phyloP scores from a whole-genome alignment of 2,888 invertebrate species.

The Deilephila porcellus region DNA sequence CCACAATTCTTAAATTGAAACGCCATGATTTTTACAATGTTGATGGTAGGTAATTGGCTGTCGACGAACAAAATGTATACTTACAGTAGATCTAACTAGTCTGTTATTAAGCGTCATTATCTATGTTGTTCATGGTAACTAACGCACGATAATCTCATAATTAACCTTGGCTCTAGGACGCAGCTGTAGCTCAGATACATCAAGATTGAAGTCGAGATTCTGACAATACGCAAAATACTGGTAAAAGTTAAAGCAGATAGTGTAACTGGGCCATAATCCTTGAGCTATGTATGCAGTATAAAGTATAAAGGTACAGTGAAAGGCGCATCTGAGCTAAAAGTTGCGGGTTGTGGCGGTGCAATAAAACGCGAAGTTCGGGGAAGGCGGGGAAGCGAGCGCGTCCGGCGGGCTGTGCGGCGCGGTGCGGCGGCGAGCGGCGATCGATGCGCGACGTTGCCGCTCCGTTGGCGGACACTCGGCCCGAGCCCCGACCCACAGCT shows the following conservation, averaged over 20 bases:
- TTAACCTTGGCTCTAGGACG: neutral
- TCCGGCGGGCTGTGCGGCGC: constrained; percentile 8
- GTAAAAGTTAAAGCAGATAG: too few species aligned
- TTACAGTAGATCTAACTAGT: neutral
- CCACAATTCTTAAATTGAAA: neutral
- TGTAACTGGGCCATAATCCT: constrained; percentile 2
- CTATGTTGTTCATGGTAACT: too few species aligned
- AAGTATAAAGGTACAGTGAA: neutral
- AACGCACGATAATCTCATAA: neutral
- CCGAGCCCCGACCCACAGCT: constrained; percentile 25
- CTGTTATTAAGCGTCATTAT: constrained; percentile 1
- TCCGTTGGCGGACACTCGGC: constrained; percentile 42
- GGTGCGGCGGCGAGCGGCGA: constrained; percentile 41
- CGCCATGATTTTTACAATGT: neutral
- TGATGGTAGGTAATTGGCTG: neutral
- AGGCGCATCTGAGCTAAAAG: constrained; percentile 22
- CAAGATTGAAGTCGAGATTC: neutral
- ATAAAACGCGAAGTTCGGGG: constrained; percentile 25
- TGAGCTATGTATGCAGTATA: neutral
- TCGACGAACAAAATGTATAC: neutral
- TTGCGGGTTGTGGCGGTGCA: neutral
- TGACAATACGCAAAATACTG: too few species aligned
- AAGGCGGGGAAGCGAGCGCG: constrained; percentile 14
- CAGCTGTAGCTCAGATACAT: neutral
- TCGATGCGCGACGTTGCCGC: constrained; percentile 81